A percentile compares a stretch with the other conserved stretches of the same genome.
phyloP scores from a whole-genome alignment of 2,797 vertebrate genomes.

The Ceyx erithaca region DNA sequence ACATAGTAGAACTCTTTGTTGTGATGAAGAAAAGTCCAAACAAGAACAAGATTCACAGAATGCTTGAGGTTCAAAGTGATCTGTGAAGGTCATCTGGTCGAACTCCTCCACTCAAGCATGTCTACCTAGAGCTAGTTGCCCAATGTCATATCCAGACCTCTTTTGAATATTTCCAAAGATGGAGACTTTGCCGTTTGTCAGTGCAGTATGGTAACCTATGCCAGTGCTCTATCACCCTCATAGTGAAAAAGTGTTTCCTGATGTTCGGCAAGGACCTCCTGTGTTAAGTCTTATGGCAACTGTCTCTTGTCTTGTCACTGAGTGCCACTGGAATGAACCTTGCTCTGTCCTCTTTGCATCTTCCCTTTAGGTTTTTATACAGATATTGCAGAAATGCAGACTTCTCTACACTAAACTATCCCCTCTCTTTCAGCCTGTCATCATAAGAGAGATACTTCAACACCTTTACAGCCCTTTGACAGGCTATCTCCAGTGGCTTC shows the following conservation, averaged over 20 bases:
- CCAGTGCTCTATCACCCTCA: not conserved
- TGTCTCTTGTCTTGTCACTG: not conserved
- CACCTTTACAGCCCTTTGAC: not conserved
- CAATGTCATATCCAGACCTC: fast-evolving
- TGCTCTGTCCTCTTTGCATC: too few relatives aligned
- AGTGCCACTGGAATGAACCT: too few relatives aligned
- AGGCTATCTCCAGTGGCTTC: not conserved
- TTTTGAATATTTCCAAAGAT: not conserved
- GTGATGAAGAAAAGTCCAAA: not conserved
- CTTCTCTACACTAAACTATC: not conserved
- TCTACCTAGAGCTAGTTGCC: not conserved
- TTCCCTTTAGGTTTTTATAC: not conserved
- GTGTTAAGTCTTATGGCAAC: not conserved
- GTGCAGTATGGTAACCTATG: not conserved
- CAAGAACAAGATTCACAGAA: not conserved
- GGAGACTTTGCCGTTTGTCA: not conserved
- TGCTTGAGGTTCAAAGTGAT: not conserved
- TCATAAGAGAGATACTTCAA: not conserved
- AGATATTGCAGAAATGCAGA: not conserved
- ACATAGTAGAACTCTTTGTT: not conserved
- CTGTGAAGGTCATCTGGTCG: not conserved
- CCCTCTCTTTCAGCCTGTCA: not conserved
- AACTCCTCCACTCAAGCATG: not conserved
- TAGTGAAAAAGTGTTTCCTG: not conserved
- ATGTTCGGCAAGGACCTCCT: not conserved